phyloP scores from a whole-genome alignment of 2,888 invertebrate species.

The Timandra comae region DNA sequence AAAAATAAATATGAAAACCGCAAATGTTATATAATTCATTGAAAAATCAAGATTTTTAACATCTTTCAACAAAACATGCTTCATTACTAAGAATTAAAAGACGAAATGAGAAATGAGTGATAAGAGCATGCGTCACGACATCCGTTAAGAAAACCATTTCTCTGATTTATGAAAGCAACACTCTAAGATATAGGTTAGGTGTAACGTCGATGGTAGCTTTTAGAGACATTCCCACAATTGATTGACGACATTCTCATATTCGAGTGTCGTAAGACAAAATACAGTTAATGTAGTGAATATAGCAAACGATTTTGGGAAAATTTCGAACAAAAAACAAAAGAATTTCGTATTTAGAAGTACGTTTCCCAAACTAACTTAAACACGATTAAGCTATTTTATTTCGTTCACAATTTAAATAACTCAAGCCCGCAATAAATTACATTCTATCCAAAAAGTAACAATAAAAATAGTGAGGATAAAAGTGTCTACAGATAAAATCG shows the following conservation, averaged over 20 bases:
- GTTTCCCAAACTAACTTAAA: no score
- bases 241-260: not conserved
- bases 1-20: not conserved
- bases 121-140: slow-evolving; percentile 36
- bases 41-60: not conserved
- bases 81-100: not conserved
- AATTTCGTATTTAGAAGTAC: no score
- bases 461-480: no score
- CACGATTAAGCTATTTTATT: no score
- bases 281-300: not conserved
- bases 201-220: slow-evolving; percentile 6
- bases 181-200: slow-evolving; percentile 9
- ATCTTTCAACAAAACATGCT: not conserved
- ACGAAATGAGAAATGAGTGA: slow-evolving; percentile 41
- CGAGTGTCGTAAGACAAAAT: not conserved
- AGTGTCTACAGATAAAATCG: no score
- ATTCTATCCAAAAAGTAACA: no score
- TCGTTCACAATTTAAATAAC: no score
- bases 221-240: not conserved
- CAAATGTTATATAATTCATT: not conserved
- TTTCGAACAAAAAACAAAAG: no score
- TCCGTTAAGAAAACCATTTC: slow-evolving; percentile 40
- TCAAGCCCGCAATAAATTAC: no score
- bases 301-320: not conserved
- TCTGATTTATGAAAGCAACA: slow-evolving; percentile 41